Evolutionary conservation across 2,113 vertebrate species (phyloP).

Genomic region (Desmodus rotundus): DNA sequence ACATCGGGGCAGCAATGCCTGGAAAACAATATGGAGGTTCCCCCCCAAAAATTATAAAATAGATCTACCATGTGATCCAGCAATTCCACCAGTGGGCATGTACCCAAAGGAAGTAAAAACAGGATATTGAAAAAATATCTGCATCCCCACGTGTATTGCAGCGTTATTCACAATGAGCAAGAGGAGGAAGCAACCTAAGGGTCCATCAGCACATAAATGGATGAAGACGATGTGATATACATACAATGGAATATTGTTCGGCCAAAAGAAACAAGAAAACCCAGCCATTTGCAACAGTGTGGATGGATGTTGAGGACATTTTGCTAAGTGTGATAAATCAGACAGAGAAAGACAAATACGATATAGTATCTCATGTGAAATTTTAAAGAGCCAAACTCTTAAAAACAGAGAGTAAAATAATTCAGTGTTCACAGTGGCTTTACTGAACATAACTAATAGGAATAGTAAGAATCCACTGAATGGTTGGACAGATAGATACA

Average conservation of each 20-base stretch:
- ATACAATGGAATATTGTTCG: not conserved
- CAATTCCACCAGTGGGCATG: not conserved
- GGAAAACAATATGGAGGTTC: not conserved
- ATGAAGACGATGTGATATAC: not conserved
- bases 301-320: not conserved
- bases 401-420: not conserved
- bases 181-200: not conserved
- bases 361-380: not conserved
- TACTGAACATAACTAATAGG: not conserved
- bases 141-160: not conserved
- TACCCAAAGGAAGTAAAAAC: not conserved
- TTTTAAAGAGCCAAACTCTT: not conserved
- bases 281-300: not conserved
- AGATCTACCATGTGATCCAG: not conserved
- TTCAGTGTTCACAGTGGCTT: not conserved
- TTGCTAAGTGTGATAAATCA: not conserved
- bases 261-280: not conserved
- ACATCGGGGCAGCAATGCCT: not conserved
- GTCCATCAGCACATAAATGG: not conserved
- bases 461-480: not conserved
- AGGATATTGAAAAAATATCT: not conserved
- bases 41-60: not conserved
- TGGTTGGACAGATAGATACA: not conserved
- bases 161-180: not conserved
- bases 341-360: not conserved